Evolutionary conservation across 2,113 vertebrate genomes (phyloP), one percentile per base, ranked within the genome.

Genomic region (Rhabdomys dilectus): DNA sequence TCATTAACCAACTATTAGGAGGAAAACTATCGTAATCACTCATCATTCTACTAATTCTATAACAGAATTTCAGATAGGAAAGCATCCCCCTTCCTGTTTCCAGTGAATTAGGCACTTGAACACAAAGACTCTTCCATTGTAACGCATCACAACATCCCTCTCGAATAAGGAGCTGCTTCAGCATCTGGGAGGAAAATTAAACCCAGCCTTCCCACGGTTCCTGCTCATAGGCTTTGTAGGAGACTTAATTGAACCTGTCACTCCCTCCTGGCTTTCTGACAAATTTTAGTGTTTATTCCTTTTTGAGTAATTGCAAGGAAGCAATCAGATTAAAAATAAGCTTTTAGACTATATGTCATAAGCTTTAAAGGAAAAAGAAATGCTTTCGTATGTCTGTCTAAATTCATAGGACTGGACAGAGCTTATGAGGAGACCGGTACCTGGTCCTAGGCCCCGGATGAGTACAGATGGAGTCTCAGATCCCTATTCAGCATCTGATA

Each of bases 1-100:
- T 97, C 89, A 97, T 97, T 97, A 97, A 93, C 91, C 94, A 96
- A 95, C 76, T 91, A 95, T 91, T 97, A 95, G 80, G 56, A 89
- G 93, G 39, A 94, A 95, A 95, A 96, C 86, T 64, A 95, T 95
- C n/a, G 62, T 96, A 97, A 91, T 96, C 91, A 96, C 75, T 97
- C 78, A 85, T 88, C 77, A 73, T 94, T 97, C 75, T 91, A 91
- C 91, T 95, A 96, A 94, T 96, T 91, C 89, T 89, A 45, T 75
- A 94, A 93, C 11, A 95, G 53, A 78, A 92, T 95, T 91, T 97
- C 58, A 51, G 94, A 89, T 88, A 96, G 88, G 58, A 95, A 96
- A 93, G 70, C 84, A 92, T 95, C 94, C 95, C 24, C 77, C 29
- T 62, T 34, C 53, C 76, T 51, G 53, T 92, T 95, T 84, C 95